These are phyloP conservation scores for Hemiscyllium ocellatum DNA, from an alignment of 2,113 vertebrate genomes.

Conservation along the genomic window DNA sequence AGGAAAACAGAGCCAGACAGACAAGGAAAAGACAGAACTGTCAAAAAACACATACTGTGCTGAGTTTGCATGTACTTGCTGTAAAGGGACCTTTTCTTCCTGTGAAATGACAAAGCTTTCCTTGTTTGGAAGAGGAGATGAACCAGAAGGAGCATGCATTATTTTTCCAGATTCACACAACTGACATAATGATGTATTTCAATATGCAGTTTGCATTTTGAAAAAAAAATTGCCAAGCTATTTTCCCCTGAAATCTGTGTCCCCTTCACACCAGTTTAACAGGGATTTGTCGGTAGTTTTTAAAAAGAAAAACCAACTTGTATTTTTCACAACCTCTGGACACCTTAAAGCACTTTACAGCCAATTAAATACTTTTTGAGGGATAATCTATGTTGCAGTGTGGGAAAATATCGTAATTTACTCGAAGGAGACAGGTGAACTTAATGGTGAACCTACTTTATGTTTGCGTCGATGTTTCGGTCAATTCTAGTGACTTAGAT, in stretches of 20 bases:
- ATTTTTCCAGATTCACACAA: not conserved
- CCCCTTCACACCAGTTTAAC: not conserved
- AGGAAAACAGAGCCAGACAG: not conserved
- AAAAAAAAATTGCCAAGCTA: not conserved
- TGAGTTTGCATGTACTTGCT: not conserved
- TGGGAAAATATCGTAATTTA: not conserved
- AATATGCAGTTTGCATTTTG: not conserved
- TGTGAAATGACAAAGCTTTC: not conserved
- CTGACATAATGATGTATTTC: not conserved
- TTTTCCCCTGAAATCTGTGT: not conserved
- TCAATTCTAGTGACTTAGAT: no score
- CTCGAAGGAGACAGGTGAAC: not conserved
- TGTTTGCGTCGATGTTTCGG: not conserved
- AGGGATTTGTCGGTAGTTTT: not conserved
- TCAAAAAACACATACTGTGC: not conserved
- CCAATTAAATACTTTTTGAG: not conserved
- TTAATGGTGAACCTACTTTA: not conserved
- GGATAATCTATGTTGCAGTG: not conserved
- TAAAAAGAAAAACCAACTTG: not conserved
- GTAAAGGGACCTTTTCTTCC: not conserved
- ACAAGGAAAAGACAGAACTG: not conserved
- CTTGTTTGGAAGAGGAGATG: not conserved
- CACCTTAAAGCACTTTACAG: not conserved
- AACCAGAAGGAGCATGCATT: not conserved
- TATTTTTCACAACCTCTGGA: not conserved